These are phyloP conservation scores for Pemphigus obesinymphae DNA, from an alignment of 1,140 invertebrate genomes.

Conservation along the genomic window DNA sequence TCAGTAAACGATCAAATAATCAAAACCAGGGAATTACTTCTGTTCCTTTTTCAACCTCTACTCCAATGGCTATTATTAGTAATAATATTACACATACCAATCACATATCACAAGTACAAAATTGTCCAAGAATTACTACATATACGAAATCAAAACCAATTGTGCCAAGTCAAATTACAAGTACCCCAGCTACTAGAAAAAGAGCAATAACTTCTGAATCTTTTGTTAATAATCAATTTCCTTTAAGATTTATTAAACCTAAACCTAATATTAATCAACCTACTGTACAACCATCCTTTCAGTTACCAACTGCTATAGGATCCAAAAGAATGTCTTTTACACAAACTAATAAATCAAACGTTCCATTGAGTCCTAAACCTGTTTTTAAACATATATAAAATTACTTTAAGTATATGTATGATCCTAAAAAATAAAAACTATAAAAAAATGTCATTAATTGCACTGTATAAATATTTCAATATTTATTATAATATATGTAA, in stretches of 20 bases:
- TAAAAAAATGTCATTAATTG: too few relatives aligned
- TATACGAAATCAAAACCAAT: neutral
- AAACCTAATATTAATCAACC: neutral
- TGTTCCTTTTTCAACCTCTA: too few relatives aligned
- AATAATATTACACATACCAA: too few relatives aligned
- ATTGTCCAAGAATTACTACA: neutral
- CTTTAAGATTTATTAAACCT: neutral
- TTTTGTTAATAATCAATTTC: neutral
- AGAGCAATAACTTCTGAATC: neutral
- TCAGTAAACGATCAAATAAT: neutral
- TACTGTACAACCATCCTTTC: neutral
- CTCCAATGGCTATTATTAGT: neutral
- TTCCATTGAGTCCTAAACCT: too few relatives aligned
- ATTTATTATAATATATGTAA: too few relatives aligned
- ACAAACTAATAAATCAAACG: neutral
- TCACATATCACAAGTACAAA: too few relatives aligned
- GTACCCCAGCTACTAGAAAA: neutral
- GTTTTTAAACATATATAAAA: too few relatives aligned
- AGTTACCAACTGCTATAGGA: neutral
- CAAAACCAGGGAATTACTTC: too few relatives aligned
- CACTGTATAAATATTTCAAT: too few relatives aligned
- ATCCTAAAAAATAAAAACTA: too few relatives aligned
- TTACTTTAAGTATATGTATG: too few relatives aligned
- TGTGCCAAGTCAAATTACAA: neutral
- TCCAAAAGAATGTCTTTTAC: neutral